Conservation (phyloP, 1,140 invertebrate genomes). For the Platyura marginata region DNA sequence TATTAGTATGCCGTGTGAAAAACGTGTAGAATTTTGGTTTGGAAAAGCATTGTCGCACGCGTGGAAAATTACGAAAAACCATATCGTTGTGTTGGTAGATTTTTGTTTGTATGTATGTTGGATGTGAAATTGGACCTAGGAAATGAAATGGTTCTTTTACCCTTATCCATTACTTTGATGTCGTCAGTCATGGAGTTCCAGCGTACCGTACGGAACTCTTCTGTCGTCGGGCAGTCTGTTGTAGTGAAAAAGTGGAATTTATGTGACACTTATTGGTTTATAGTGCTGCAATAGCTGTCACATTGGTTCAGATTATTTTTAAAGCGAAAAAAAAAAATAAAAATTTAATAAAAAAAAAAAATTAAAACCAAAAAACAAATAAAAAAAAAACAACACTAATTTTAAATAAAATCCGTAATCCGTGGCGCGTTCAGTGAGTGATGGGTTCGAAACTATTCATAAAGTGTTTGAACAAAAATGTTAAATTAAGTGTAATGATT, state of each 20-base stretch:
- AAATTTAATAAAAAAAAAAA: no score
- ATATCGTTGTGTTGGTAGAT: not conserved
- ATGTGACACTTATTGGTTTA: no score
- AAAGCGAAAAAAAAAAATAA: no score
- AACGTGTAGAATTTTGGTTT: not conserved
- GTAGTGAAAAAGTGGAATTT: no score
- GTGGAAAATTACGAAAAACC: not conserved
- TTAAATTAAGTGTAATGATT: not conserved
- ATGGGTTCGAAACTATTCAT: not conserved
- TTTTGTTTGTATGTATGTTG: no score
- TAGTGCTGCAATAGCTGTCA: no score
- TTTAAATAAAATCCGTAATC: not conserved
- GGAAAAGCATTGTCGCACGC: not conserved
- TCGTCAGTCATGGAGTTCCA: not conserved
- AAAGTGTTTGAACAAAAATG: not conserved
- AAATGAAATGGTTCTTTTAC: not conserved
- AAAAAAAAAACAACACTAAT: not conserved
- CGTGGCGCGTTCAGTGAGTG: not conserved
- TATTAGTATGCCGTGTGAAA: not conserved
- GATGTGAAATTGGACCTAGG: no score
- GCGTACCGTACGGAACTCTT: not conserved
- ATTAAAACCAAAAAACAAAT: not conserved
- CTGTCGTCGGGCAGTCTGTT: not conserved
- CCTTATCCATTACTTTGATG: not conserved
- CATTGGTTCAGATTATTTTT: no score